Base-by-base conservation (phyloP, 2,888 invertebrate species). In the Lucinisca nassula region DNA sequence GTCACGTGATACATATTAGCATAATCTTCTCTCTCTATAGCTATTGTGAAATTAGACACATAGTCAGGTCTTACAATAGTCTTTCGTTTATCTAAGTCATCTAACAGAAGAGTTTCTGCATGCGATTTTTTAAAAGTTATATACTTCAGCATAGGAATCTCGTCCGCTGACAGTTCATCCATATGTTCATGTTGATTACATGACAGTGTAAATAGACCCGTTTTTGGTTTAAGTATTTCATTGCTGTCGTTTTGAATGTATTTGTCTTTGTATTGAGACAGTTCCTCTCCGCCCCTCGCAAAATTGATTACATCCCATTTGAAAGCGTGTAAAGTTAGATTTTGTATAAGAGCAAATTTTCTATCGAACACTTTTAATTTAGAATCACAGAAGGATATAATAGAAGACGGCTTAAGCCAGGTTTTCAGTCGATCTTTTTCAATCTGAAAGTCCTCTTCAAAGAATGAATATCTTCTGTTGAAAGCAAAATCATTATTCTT, bases 1-100 rank as follows among this genome's bases (percentile, higher is more conserved):
- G 72, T 88, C 73, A 85, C 73, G 40, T 88, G 85, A 38, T 81
- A 88, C n/a, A 88, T 79, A 61, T 88, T 88, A 21, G 88, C 88
- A 58, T 88, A 88, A 61, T 81, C 83, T 40, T 78, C 81, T 35
- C 88, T 35, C 8, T 61, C 77, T n/a, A 88, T 85, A 40, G 85
- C 85, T 17, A 88, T 61, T 12, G 88, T 88, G 24, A 82, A 84
- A 2, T 51, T 61, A 21, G 38, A 51, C 45, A 76, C 79, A 55
- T 72, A 37, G 51, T 84, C 70, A 32, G 55, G 55, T 70, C 24
- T 21, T 35, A 10, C n/a, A 12, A n/a, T 45, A 2, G 45, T 10
- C n/a, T 40, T 17, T 24, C 49, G 3, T 38, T 38, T 24, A 21
- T 24, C 45, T 4, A 24, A 67, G 4, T 4, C 12, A 55, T 8